Base-by-base conservation (phyloP, 2,113 vertebrate species). In the Tonatia bakeri region DNA sequence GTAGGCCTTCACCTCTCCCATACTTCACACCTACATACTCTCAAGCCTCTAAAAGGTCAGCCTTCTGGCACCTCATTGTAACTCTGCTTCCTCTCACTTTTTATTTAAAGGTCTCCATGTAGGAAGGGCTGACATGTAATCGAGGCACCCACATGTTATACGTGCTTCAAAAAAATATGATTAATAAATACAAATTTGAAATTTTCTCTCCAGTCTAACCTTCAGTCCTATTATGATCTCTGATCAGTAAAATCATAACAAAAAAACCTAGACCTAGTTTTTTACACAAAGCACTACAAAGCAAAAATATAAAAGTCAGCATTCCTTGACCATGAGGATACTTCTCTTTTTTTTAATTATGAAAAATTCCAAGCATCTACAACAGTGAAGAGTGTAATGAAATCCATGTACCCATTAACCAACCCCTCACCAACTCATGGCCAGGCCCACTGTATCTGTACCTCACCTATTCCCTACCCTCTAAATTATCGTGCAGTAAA, bases 151-250 rank as follows among this genome's bases (percentile, higher is more conserved):
- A 86, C 8, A 84, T 11, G 20, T 70, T 88, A 82, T 6, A 59
- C 10, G 16, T 79, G 40, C 38, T 93, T 94, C 84, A 77, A 17
- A 87, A 52, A 91, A 95, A 87, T 90, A 69, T 75, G 15, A 90
- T 73, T 86, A 84, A 77, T 67, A 90, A 88, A 85, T 43, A 88
- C 20, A 88, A 82, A 84, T 87, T 33, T 95, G 80, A 95, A 95
- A 33, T 87, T 82, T 77, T 69, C 61, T 80, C 92, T 92, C 45
- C 38, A 77, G 59, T 95, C 65, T 93, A 96, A 91, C 28, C n/a
- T 84, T 90, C 50, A 86, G 59, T 77, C 45, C 19, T 45, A 13
- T 76, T 85, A 52, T 69, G 33, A 7, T 85, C 45, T 93, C 77
- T 47, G 7, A 75, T 77, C 31, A 95, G 75, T 91, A 93, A 97